A percentile compares a stretch with the other conserved stretches of the same genome.
phyloP scores from a whole-genome alignment of 2,797 vertebrate genomes.

The Urosaurus nigricauda region DNA sequence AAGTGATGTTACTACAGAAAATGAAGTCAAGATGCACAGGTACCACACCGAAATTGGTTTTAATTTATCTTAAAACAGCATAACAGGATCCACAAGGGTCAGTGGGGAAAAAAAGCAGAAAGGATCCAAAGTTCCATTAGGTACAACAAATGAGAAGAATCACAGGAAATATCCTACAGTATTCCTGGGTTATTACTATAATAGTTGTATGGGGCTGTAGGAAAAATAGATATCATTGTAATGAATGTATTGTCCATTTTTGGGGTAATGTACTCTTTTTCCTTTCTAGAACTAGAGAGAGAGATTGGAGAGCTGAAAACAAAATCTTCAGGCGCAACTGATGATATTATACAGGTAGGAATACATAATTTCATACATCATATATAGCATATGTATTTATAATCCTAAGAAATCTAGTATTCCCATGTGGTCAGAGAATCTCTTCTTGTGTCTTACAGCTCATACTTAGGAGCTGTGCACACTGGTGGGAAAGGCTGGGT shows the following conservation, averaged over 20 bases:
- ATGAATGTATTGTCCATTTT: slow-evolving; percentile 4
- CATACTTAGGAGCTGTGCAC: neutral
- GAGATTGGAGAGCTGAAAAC: slow-evolving; percentile 86
- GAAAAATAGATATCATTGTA: neutral
- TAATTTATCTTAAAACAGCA: neutral
- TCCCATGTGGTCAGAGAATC: neutral
- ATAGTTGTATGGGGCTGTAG: neutral
- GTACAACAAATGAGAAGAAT: neutral
- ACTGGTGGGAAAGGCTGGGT: too few relatives aligned
- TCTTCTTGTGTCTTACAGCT: neutral
- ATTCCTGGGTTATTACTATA: neutral
- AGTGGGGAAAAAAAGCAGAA: neutral
- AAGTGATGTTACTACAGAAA: slow-evolving; percentile 92
- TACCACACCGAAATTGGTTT: slow-evolving; percentile 64
- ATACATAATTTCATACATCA: neutral
- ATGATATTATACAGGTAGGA: slow-evolving; percentile 90
- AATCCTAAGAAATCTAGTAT: neutral
- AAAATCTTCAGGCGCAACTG: slow-evolving; percentile 78
- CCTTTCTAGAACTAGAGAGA: slow-evolving; percentile 89
- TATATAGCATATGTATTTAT: neutral
- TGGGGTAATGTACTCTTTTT: slow-evolving; percentile 22
- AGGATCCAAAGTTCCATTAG: neutral
- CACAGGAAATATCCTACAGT: neutral
- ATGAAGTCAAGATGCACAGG: slow-evolving; percentile 91
- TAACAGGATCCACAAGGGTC: neutral